phyloP scores from a whole-genome alignment of 2,888 invertebrate species.

The Alsophila aescularia region DNA sequence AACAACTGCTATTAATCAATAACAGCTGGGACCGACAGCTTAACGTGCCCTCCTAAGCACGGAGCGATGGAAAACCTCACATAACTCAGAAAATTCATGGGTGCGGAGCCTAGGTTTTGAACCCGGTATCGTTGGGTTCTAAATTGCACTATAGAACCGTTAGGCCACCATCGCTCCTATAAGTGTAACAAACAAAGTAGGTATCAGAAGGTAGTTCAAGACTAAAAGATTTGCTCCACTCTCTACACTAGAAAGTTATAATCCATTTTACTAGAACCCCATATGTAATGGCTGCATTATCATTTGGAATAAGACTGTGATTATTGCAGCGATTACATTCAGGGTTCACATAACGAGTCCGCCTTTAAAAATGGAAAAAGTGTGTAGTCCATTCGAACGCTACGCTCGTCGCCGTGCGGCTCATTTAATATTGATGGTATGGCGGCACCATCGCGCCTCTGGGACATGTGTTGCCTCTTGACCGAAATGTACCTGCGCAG shows the following conservation, averaged over 20 bases:
- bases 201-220: too few relatives aligned
- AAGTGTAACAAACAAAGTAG: too few relatives aligned
- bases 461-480: constrained; percentile 47
- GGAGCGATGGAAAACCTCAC: too few relatives aligned
- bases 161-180: too few relatives aligned
- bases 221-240: too few relatives aligned
- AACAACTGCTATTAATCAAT: too few relatives aligned
- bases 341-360: constrained; percentile 23
- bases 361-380: constrained; percentile 39
- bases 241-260: neutral
- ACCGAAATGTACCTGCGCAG: constrained; percentile 36
- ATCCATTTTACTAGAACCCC: neutral
- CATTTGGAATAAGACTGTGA: constrained; percentile 26
- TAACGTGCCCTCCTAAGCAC: too few relatives aligned
- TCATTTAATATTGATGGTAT: constrained; percentile 67
- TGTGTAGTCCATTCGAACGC: constrained; percentile 43
- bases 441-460: constrained; percentile 33
- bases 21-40: too few relatives aligned
- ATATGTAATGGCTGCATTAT: constrained; percentile 11
- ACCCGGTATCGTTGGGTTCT: too few relatives aligned
- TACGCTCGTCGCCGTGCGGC: constrained; percentile 38
- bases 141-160: too few relatives aligned
- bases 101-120: too few relatives aligned
- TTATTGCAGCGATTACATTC: constrained; percentile 35
- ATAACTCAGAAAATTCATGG: too few relatives aligned